Base-by-base conservation (phyloP, 2,797 vertebrate species). In the Urocyon cinereoargenteus region DNA sequence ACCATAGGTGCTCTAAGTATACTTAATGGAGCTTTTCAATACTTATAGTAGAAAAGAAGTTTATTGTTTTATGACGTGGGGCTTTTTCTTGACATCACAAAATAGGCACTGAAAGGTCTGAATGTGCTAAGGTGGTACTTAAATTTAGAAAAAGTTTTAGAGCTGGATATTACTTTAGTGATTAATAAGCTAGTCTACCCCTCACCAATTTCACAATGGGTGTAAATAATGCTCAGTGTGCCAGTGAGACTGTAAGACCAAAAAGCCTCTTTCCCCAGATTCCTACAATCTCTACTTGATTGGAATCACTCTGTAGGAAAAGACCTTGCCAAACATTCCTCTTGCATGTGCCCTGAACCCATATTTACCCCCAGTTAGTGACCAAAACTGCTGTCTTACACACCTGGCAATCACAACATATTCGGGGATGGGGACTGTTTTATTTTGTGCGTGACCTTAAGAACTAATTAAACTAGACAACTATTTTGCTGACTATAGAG, bases 91-190 rank as follows among this genome's bases (percentile, higher is more conserved):
- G 16, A 26, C 19, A 51, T 40, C 66, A 68, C 15, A 12, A 34
- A 73, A 93, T 49, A 92, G 31, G 34, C n/a, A 73, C 26, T 14
- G 53, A 93, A 91, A 88, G 31, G 4, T 36, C 73, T 78, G 40
- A 57, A 45, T 94, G 77, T 49, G 57, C 64, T 31, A 78, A 18
- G 24, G 13, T 88, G 28, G 51, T 51, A 62, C n/a, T 91, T 96
- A 77, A 59, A 66, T 95, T 87, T 64, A 91, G 70, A 84, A 82
- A 79, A 94, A 36, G 13, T 66, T 79, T 97, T 89, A 49, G 21
- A 91, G 40, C 18, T 93, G 21, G 61, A 92, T 91, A 91, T 77
- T 83, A 78, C 34, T 64, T 64, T 31, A 82, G 40, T 73, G 72
- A 90, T 73, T 51, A 91, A 64, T 19, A 86, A 21, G 21, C 11